Evolutionary conservation across 2,888 invertebrate genomes (phyloP), one percentile per base, ranked within the genome.

Genomic region (Poecilobothrus nobilitatus): DNA sequence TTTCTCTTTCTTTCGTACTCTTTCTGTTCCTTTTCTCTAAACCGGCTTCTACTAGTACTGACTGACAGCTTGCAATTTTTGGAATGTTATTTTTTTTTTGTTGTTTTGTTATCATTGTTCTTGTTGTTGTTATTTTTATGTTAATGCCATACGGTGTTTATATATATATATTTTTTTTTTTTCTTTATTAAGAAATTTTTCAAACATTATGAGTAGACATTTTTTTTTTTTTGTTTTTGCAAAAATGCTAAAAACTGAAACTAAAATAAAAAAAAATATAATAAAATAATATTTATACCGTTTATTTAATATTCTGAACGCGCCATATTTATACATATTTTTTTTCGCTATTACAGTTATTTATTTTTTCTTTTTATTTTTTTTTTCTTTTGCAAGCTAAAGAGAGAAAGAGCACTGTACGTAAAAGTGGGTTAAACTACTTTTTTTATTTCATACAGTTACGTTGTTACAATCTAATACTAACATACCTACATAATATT

Each of bases 291-390:
- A 34, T 5, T n/a, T 34, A 44, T 6, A 53, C 2, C 6, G 53
- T 18, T 53, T 53, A 53, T 53, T 53, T 53, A 53, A 53, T 53
- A 53, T 53, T 53, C 53, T 53, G 53, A 53, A 53, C 53, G 53
- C 53, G 53, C 53, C 53, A 53, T 53, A 53, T 53, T 53, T 53
- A 2, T 18, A 18, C 7, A 2, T 15, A 8, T 53, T 53, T 53
- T 12, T 53, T 53, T 1, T n/a, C 18, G 53, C n/a, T 53, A n/a
- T 41, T 41, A 15, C 41, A 5, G 9, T 41, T 41, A 12, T 41
- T 41, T 41, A 12, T 15, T 41, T 41, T 41, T 41, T 12, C 5
- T 15, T 41, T 41, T 41, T 41, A 5, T 15, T 41, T 41, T 41
- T 41, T 41, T 12, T 41, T 41, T 41, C 9, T 41, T 41, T 41